A percentile compares a stretch with the other conserved stretches of the same genome.
phyloP scores from a whole-genome alignment of 2,888 invertebrate genomes.

The Temnothorax ravouxi region DNA sequence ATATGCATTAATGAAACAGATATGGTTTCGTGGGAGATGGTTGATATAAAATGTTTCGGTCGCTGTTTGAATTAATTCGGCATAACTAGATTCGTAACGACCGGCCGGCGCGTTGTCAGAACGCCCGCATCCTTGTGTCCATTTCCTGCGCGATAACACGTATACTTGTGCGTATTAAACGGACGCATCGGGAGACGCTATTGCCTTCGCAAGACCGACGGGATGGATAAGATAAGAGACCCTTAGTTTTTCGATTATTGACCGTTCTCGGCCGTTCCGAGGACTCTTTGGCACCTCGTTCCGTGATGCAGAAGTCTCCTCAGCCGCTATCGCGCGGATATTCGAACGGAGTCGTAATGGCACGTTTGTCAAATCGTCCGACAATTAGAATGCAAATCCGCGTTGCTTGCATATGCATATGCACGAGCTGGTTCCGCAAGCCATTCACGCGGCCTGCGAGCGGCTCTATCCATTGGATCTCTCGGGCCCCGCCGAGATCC shows the following conservation, averaged over 20 bases:
- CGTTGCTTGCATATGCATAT: slow-evolving; percentile 45
- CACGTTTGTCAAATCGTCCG: slow-evolving; percentile 65
- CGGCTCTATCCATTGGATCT: slow-evolving; percentile 23
- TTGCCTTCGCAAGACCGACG: slow-evolving; percentile 28
- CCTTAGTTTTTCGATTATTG: slow-evolving; percentile 49
- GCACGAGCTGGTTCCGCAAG: slow-evolving; percentile 35
- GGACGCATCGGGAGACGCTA: slow-evolving; percentile 22
- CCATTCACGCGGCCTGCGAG: slow-evolving; percentile 6
- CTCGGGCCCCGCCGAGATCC: background rate
- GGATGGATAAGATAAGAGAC: slow-evolving; percentile 43
- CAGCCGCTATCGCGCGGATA: background rate
- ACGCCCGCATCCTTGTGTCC: slow-evolving; percentile 10
- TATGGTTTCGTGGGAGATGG: slow-evolving; percentile 10
- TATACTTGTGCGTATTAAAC: slow-evolving; percentile 46
- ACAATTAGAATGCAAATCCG: slow-evolving; percentile 80
- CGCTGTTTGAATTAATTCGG: slow-evolving; percentile 24
- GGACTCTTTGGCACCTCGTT: slow-evolving; percentile 68
- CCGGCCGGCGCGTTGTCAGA: background rate
- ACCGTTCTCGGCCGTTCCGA: slow-evolving; percentile 36
- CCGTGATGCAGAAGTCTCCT: slow-evolving; percentile 34
- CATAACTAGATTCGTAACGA: slow-evolving; percentile 25
- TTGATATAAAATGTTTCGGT: background rate
- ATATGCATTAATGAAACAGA: slow-evolving; percentile 35
- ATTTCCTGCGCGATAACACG: slow-evolving; percentile 34
- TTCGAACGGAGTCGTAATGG: slow-evolving; percentile 52